Percentiles rank a stretch among this genome's conserved stretches.
phyloP scores from a whole-genome alignment of 2,113 vertebrate species.

The Merops nubicus region DNA sequence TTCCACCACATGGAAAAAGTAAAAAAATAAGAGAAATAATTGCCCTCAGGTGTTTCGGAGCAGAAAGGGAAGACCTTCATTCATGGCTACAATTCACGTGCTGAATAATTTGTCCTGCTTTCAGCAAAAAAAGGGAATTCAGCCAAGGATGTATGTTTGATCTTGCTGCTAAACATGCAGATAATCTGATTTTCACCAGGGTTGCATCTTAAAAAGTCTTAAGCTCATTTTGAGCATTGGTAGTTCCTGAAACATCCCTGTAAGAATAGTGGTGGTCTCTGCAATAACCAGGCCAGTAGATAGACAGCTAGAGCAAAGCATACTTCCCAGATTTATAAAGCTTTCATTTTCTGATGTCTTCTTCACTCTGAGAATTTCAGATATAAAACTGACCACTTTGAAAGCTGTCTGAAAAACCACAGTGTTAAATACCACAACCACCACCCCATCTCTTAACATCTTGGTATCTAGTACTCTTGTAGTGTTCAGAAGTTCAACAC shows the following conservation, averaged over 20 bases:
- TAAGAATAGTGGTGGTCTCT: background rate
- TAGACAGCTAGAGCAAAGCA: background rate
- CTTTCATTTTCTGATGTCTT: background rate
- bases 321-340: background rate
- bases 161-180: background rate
- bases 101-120: background rate
- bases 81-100: background rate
- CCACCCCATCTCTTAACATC: background rate
- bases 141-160: background rate
- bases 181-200: background rate
- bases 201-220: background rate
- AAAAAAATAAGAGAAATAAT: background rate
- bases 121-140: background rate
- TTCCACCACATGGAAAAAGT: background rate
- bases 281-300: background rate
- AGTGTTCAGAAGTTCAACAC: background rate
- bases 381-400: background rate
- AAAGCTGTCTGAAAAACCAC: background rate
- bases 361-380: background rate
- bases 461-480: background rate
- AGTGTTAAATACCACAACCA: background rate
- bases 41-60: background rate
- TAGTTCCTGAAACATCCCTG: background rate
- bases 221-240: fast-evolving
- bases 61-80: background rate